These are phyloP conservation scores for Cygnus olor DNA, from an alignment of 2,797 vertebrate species.

Conservation along the genomic window DNA sequence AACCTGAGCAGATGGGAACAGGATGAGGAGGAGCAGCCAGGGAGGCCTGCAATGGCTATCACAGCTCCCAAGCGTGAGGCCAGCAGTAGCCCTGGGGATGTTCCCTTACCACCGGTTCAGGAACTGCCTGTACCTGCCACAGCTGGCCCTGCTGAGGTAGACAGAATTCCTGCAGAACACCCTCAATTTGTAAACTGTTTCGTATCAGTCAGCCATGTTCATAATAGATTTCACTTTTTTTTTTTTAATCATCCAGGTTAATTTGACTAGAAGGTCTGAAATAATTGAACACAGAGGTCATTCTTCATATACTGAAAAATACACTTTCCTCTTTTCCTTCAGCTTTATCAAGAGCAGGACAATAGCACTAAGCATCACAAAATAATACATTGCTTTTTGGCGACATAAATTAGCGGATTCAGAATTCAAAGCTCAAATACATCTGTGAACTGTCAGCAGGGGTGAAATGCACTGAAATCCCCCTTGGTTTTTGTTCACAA, in stretches of 20 bases:
- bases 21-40: background rate
- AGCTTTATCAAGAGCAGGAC: background rate
- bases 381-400: conserved; percentile 24
- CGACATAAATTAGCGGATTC: conserved; percentile 19
- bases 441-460: conserved; percentile 15
- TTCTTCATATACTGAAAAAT: background rate
- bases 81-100: background rate
- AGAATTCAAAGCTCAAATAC: conserved; percentile 31
- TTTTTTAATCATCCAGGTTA: background rate
- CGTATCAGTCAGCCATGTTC: background rate
- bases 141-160: background rate
- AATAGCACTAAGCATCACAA: background rate
- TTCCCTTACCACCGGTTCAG: background rate
- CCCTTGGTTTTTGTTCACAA: conserved; percentile 23
- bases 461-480: conserved; percentile 28
- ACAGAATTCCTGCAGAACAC: background rate
- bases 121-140: background rate
- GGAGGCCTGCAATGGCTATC: background rate
- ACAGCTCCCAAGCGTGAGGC: background rate
- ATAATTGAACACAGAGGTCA: background rate
- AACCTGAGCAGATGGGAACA: background rate
- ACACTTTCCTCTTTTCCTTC: background rate
- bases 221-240: background rate
- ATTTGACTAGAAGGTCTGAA: background rate
- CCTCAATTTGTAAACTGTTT: background rate